Base-by-base conservation (phyloP, 2,888 invertebrate genomes). In the Melanchra persicariae region DNA sequence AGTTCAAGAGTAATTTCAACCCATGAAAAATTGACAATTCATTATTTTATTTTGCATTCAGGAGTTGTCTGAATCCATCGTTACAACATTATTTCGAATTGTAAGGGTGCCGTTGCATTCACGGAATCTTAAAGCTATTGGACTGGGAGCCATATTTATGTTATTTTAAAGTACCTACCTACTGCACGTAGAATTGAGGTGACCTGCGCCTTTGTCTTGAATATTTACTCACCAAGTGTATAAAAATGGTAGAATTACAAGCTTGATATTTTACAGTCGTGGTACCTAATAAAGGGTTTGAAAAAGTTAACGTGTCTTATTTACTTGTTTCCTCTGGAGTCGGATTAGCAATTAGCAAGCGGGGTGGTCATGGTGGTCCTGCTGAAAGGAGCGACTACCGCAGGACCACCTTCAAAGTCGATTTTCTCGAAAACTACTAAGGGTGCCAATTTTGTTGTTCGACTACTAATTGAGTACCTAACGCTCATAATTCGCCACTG, bases 241-340 rank as follows among this genome's bases (percentile, higher is more conserved):
- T 49, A 47, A 63, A 68, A 59, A 22, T 47, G 54, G 62, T 58
- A 68, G 62, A 45, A 8, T 30, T 66, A 65, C 37, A 81, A 72
- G 76, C 81, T 83, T 83, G 40, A 74, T 80, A 73, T 74, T 81
- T 79, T 79, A 68, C 68, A 82, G 59, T 83, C 61, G 61, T 83
- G 74, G 70, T 82, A 80, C 81, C 73, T 77, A 82, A 77, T 82
- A 82, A 81, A 82, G 61, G 65, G 68, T 70, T 78, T 67, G 52
- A 54, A 81, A 77, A 58, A 54, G 17, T 9, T 0, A 0, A 10
- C 17, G 7, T 51, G 15, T 66, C 55, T 73, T 60, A 47, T 54
- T 66, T 12, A 17, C 9, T 43, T 49, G 19, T 45, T 54, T 26
- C 43, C 34, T 22, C 8, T 34, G 12, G 5, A 30, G 17, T 49